Evolutionary conservation across 2,888 invertebrate genomes (phyloP), one percentile per base, ranked within the genome.

Genomic region (Poecilobothrus nobilitatus): DNA sequence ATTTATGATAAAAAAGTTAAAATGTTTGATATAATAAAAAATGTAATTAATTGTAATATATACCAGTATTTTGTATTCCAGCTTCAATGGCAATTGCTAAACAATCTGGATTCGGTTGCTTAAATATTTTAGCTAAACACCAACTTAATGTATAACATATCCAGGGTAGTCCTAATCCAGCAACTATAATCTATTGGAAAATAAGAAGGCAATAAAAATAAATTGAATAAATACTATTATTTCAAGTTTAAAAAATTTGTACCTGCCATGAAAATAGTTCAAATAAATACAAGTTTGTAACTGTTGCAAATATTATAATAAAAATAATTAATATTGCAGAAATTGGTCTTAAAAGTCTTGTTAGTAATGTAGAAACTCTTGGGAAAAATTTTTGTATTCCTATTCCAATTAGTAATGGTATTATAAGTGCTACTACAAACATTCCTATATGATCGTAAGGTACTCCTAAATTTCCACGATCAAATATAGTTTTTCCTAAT

Each of bases 71-170:
- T 83, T 96, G 95, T 68, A 96, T 89, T 67, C 96, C 95, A 6
- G 94, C 92, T 84, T 97, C 97, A 66, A 97, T 90, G 66, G 93
- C 90, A 76, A 97, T 95, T 7, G 97, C 94, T n/a, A 93, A 82
- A 3, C 88, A 83, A 79, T 95, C 92, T 4, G 84, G 79, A 64
- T 84, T 79, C 7, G 87, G 84, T 77, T 91, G 91, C 34, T 84
- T 83, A 18, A 86, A 83, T 0, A 88, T 34, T 67, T 84, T 82
- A 0, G 93, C 89, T 0, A 87, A 75, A 10, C 85, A 64, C 78
- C 88, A 90, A 2, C 94, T 94, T 61, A 87, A 82, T 3, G 84
- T 67, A 79, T 92, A 95, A 0, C 95, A 95, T 44, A 92, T 77
- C 89, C 91, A 92, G 0, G 95, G 94, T 66, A 95, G 82, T 1